Evolutionary conservation across 2,888 invertebrate species (phyloP), one percentile per base, ranked within the genome.

Genomic region (Platycheirus albimanus): DNA sequence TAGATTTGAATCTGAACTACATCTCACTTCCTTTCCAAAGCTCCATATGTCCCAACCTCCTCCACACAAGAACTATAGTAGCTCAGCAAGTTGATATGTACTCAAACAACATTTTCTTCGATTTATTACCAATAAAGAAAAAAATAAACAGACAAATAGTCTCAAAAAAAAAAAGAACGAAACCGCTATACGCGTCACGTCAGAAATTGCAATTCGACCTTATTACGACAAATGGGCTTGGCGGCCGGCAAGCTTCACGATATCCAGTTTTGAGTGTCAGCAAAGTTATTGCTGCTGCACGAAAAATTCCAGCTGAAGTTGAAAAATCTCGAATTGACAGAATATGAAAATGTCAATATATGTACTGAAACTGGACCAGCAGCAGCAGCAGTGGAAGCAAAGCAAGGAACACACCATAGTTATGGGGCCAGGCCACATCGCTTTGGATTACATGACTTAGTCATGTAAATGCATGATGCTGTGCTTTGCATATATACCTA

Each of bases 151-250:
- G 56, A 56, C 54, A 38, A 56, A 56, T 17, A 36, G 56, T 36
- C 54, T 54, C 7, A 49, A 24, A 56, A 56, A 36, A 11, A 38
- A n/a, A n/a, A n/a, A n/a, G 13, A n/a, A 41, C 13, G 20, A 36
- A 54, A 64, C n/a, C n/a, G 38, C 47, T 52, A n/a, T 20, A 47
- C 49, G 17, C 49, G 77, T 67, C 56, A 51, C 70, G 77, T 71
- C 71, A 54, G 71, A 66, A 77, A 61, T 66, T 63, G 54, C 33
- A 52, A 24, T 28, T 67, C 70, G 80, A 81, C 76, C 80, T 81
- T 81, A 81, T 81, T 80, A 67, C 76, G 61, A 81, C 76, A 81
- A 81, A 81, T 81, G 80, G 80, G 80, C 80, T 81, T 71, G 80
- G 76, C 76, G 52, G 63, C 45, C 76, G 70, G 76, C 66, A 81